A percentile compares a stretch with the other conserved stretches of the same genome.
These are phyloP conservation scores for Epiblema foenella DNA, from an alignment of 2,888 invertebrate genomes.

Conservation along the genomic window DNA sequence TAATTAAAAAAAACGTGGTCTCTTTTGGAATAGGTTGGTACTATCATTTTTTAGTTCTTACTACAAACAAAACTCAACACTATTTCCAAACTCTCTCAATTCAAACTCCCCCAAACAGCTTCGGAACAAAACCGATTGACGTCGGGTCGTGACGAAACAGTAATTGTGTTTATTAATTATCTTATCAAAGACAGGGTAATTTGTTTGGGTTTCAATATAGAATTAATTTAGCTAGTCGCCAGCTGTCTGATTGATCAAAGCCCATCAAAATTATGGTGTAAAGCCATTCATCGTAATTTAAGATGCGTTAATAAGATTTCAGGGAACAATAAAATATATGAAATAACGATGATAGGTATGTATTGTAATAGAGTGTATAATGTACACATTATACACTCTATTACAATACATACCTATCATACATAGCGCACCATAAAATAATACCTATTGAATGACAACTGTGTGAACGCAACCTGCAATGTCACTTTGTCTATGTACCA, in stretches of 20 bases:
- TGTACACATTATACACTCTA: too few relatives aligned
- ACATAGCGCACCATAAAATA: too few relatives aligned
- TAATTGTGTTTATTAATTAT: constrained; percentile 79
- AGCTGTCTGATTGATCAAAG: constrained; percentile 69
- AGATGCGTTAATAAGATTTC: constrained; percentile 58
- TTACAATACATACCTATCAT: too few relatives aligned
- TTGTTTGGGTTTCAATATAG: constrained; percentile 71
- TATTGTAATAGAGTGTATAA: too few relatives aligned
- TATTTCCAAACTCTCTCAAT: background rate
- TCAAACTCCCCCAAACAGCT: background rate
- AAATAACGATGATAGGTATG: too few relatives aligned
- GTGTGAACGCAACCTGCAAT: too few relatives aligned
- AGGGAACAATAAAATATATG: constrained; percentile 6
- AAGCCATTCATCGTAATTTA: constrained; percentile 61
- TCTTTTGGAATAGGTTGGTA: too few relatives aligned
- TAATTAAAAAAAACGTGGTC: too few relatives aligned
- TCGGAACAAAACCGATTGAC: constrained; percentile 36
- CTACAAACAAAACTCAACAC: background rate
- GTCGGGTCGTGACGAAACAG: constrained; percentile 73
- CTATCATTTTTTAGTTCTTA: background rate
- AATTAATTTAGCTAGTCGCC: constrained; percentile 66
- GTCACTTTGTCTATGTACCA: too few relatives aligned
- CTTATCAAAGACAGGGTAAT: constrained; percentile 70
- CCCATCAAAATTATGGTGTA: constrained; percentile 52
- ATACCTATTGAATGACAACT: too few relatives aligned